Evolutionary conservation across 1,140 invertebrate species (phyloP), one percentile per base, ranked within the genome.

Genomic region (Ips nitidus): DNA sequence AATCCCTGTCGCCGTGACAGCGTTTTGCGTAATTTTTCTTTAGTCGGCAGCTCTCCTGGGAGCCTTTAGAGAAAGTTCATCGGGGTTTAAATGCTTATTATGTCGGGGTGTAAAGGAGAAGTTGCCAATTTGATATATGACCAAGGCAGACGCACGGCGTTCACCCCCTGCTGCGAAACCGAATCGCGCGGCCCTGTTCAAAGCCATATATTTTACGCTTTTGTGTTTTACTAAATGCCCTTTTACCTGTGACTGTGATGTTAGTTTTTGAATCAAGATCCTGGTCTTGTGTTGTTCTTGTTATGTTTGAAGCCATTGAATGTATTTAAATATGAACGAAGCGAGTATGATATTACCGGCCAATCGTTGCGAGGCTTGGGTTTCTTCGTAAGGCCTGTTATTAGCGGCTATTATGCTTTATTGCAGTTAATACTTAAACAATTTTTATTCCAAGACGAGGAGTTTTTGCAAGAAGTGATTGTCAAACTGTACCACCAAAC

Each of bases 381-480:
- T 66, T 69, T 38, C 6, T 41, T 41, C 57, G n/a, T 64, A 52
- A 67, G 75, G 74, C 76, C 76, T 78, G 62, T 79, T 79, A 79
- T 79, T 79, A 79, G 56, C 75, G 73, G 70, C 77, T 78, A 79
- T 79, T 79, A 79, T 76, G 75, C 78, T 75, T 78, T 78, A 79
- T 79, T 79, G 77, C 76, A 76, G 77, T 75, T 78, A 78, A 78
- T 77, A 77, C 74, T 74, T 22, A 75, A 41, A 59, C 57, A 59
- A 59, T 59, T 59, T 59, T 22, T n/a, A 8, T 41, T 41, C 6
- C 57, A 41, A 41, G 40, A 59, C 7, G 38, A 38, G 8, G 57
- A 59, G 57, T 59, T 59, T 59, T 59, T 36, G 57, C 8, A 55
- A 55, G 52, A 6, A 5, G 22, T 2, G 22, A 22, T 22, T 22